Evolutionary conservation across 1,140 invertebrate species (phyloP).

Genomic region (Brachionus manjavacas): DNA sequence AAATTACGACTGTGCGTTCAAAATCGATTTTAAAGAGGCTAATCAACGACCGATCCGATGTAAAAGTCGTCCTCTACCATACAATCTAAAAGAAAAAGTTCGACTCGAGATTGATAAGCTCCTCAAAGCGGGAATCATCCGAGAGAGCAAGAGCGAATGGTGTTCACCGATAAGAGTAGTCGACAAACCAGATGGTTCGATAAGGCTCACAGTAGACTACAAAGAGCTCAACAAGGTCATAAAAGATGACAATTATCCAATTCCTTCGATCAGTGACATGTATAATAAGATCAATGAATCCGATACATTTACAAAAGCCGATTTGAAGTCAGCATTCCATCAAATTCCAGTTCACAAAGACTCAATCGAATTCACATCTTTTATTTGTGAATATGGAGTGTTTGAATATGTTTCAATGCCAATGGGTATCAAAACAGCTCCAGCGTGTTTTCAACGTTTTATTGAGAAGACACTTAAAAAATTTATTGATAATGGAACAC

Average conservation of each 20-base stretch:
- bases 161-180: slow-evolving; percentile 46
- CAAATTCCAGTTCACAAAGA: not conserved
- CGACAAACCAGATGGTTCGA: slow-evolving; percentile 8
- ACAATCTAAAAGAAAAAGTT: not conserved
- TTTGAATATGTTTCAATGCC: not conserved
- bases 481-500: not conserved
- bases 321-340: not conserved
- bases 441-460: not conserved
- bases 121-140: slow-evolving; percentile 39
- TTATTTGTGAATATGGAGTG: not conserved
- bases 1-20: not conserved
- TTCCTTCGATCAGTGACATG: not conserved
- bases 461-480: not conserved
- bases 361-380: not conserved
- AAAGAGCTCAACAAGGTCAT: not conserved
- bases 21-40: not conserved
- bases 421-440: not conserved
- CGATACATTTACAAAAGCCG: not conserved
- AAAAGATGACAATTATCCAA: not conserved
- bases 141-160: slow-evolving; percentile 44
- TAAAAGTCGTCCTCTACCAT: not conserved
- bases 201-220: not conserved
- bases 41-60: not conserved
- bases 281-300: slow-evolving; percentile 19
- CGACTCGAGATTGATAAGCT: not conserved